A percentile compares a stretch with the other conserved stretches of the same genome.
phyloP scores from a whole-genome alignment of 2,888 invertebrate species.

The Mactromeris polynyma region DNA sequence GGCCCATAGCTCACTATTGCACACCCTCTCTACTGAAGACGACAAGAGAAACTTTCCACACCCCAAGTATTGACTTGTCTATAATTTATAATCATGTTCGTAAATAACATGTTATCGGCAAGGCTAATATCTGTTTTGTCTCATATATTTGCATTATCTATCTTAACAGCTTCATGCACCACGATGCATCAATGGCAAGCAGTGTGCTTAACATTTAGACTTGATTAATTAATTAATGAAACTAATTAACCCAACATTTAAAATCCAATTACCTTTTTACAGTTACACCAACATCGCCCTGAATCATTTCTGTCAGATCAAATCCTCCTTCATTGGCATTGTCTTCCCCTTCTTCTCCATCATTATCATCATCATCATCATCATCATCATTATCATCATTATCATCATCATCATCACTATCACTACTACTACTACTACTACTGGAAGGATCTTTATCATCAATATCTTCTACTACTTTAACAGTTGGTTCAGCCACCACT shows the following conservation, averaged over 20 bases:
- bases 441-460: conserved; percentile 37
- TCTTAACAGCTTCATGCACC: no score
- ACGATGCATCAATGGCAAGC: no score
- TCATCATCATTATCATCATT: conserved; percentile 30
- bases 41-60: no score
- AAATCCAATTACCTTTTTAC: conserved; percentile 12
- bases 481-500: conserved; percentile 1
- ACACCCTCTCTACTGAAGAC: no score
- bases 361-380: not conserved
- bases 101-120: no score
- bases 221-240: no score
- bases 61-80: no score
- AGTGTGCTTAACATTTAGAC: no score
- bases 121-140: no score
- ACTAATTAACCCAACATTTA: not conserved
- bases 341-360: not conserved
- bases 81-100: no score
- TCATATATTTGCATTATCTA: no score
- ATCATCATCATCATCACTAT: conserved; percentile 7
- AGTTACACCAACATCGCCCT: not conserved
- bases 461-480: conserved; percentile 40
- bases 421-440: conserved; percentile 26
- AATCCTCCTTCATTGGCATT: conserved; percentile 27
- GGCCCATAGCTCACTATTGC: no score
- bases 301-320: conserved; percentile 38